Evolutionary conservation across 53 echinoderm and acorn worm genomes (phyloP).

Genomic region (Holothuria scabra): DNA sequence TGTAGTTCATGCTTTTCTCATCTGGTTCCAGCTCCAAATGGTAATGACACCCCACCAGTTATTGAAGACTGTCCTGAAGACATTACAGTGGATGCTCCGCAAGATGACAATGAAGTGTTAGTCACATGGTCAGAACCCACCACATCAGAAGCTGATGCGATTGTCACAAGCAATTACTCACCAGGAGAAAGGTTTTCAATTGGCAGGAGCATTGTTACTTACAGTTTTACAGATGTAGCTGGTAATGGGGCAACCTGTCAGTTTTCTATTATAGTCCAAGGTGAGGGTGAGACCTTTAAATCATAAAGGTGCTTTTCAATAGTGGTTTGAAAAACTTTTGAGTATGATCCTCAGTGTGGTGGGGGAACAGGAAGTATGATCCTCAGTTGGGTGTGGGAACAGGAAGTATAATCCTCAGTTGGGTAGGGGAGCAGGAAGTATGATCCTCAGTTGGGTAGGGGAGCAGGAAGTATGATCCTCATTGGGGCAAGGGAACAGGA

Average conservation of each 20-base stretch:
- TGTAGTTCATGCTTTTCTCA: too few species aligned
- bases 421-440: too few species aligned
- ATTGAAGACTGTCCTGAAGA: slow-evolving; percentile 1
- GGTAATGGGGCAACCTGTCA: slow-evolving; percentile 4
- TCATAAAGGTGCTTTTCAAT: too few species aligned
- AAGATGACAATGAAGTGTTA: neutral
- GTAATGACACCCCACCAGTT: neutral
- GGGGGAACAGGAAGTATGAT: too few species aligned
- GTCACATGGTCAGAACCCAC: slow-evolving; percentile 2
- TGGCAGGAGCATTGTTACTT: neutral
- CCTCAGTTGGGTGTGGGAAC: too few species aligned
- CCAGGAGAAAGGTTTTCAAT: slow-evolving; percentile 2
- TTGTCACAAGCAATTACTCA: neutral
- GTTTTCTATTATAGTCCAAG: neutral
- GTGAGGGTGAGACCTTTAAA: neutral
- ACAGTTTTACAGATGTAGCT: slow-evolving; percentile 12
- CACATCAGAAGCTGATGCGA: neutral
- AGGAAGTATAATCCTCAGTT: too few species aligned
- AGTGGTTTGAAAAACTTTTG: too few species aligned
- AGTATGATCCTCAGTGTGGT: too few species aligned
- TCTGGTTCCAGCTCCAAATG: neutral
- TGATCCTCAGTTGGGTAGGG: too few species aligned
- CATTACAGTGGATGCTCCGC: neutral
- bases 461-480: too few species aligned
- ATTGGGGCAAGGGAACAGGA: too few species aligned